phyloP scores from a whole-genome alignment of 2,888 invertebrate genomes.

The Tuberolachnus salignus region DNA sequence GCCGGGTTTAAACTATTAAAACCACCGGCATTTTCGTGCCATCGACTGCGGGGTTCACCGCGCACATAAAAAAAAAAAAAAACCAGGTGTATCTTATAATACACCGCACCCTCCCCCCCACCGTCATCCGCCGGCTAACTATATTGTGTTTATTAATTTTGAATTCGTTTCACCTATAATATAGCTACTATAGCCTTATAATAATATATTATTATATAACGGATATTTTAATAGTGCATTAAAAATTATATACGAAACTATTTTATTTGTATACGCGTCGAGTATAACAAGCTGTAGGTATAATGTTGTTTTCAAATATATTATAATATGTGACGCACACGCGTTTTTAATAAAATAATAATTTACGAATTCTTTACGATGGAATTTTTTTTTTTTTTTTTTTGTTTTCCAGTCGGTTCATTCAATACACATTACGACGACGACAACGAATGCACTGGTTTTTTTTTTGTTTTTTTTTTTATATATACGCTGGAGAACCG shows the following conservation, averaged over 20 bases:
- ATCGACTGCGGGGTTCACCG: background rate
- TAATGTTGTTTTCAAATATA: background rate
- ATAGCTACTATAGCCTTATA: too few species aligned
- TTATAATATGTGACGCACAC: too few species aligned
- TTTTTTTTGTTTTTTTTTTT: too few species aligned
- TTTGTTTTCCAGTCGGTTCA: background rate
- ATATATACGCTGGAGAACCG: background rate
- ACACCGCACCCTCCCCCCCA: background rate
- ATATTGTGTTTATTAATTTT: background rate
- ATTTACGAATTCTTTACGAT: background rate
- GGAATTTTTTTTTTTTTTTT: constrained; percentile 1
- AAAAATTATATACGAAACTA: too few species aligned
- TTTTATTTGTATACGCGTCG: too few species aligned
- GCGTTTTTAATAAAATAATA: too few species aligned
- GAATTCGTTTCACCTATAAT: background rate
- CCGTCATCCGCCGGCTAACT: background rate
- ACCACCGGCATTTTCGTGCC: constrained; percentile 18
- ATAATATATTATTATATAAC: background rate
- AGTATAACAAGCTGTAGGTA: too few species aligned
- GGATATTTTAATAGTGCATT: too few species aligned
- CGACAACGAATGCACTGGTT: too few species aligned
- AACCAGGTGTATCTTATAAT: constrained; percentile 18
- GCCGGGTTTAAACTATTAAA: too few species aligned
- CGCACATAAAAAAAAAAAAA: too few species aligned
- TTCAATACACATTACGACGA: background rate